Evolutionary conservation across 2,888 invertebrate species (phyloP).

Genomic region (Yponomeuta malinellus): DNA sequence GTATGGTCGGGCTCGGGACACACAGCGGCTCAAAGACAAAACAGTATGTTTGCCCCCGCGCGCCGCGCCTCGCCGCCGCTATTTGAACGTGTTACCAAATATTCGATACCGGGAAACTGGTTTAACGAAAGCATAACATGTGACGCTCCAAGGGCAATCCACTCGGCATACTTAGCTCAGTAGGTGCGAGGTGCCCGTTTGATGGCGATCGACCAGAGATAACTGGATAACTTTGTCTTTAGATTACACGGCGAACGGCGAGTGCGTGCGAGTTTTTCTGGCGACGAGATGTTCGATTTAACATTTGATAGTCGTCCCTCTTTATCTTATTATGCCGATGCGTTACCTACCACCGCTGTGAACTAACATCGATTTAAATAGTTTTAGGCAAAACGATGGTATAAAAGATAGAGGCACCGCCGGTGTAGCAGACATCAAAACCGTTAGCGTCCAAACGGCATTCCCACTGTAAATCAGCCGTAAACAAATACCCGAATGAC

Average conservation of each 20-base stretch:
- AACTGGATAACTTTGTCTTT: background rate
- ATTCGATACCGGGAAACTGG: conserved; percentile 12
- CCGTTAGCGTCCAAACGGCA: conserved; percentile 16
- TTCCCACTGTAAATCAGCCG: conserved; percentile 17
- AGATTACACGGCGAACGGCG: background rate
- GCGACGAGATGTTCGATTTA: no score
- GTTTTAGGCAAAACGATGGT: no score
- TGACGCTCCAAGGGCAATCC: conserved; percentile 11
- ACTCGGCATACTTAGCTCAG: background rate
- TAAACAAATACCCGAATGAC: conserved; percentile 18
- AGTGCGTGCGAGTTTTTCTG: no score
- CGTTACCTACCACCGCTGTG: no score
- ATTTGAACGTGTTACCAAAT: conserved; percentile 15
- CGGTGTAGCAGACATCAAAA: conserved; percentile 10
- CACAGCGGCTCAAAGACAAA: conserved; percentile 46
- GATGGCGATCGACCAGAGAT: background rate
- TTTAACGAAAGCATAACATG: conserved; percentile 11
- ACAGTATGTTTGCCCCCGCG: conserved; percentile 29
- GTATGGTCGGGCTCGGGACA: no score
- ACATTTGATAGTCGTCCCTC: no score
- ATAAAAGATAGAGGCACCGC: background rate
- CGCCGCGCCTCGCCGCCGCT: conserved; percentile 20
- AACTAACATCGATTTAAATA: no score
- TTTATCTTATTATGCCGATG: no score
- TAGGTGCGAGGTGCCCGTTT: background rate